Percentiles rank a stretch among this genome's conserved stretches.
phyloP scores from a whole-genome alignment of 2,888 invertebrate species.

The Horisme vitalbata region DNA sequence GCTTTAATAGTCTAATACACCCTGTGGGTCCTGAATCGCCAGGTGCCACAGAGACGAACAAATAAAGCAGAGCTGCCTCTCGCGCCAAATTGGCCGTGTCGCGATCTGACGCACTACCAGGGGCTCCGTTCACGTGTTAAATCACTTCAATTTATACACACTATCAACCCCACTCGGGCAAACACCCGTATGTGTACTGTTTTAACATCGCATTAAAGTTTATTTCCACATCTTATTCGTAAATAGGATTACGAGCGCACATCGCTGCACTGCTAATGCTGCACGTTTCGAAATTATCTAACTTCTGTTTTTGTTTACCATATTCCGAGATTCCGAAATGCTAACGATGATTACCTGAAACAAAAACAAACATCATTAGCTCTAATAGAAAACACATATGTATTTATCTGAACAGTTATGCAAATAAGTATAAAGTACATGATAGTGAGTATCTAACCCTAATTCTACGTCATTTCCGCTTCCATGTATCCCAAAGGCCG shows the following conservation, averaged over 20 bases:
- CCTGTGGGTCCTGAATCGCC: constrained; percentile 59
- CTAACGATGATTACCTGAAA: constrained; percentile 67
- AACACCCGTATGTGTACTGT: constrained; percentile 49
- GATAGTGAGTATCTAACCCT: constrained; percentile 44
- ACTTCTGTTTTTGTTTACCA: constrained; percentile 45
- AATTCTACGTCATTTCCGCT: constrained; percentile 67
- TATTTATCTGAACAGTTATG: constrained; percentile 38
- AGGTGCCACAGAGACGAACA: constrained; percentile 64
- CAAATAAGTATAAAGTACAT: constrained; percentile 47
- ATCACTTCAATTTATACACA: constrained; percentile 66
- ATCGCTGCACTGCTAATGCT: constrained; percentile 41
- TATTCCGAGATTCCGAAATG: constrained; percentile 38
- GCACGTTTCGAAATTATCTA: constrained; percentile 37
- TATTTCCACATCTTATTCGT: constrained; percentile 44
- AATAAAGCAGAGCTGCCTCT: constrained; percentile 63
- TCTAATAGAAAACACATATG: constrained; percentile 39
- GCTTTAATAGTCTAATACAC: constrained; percentile 41
- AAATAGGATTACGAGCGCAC: constrained; percentile 48
- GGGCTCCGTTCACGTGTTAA: constrained; percentile 71
- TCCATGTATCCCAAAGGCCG: constrained; percentile 57
- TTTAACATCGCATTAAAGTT: constrained; percentile 48
- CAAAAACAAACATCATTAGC: constrained; percentile 56
- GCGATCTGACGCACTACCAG: constrained; percentile 71
- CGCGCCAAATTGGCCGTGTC: constrained; percentile 76
- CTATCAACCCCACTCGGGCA: constrained; percentile 50